phyloP scores from a whole-genome alignment of 2,888 invertebrate genomes.

The Busseola fusca region DNA sequence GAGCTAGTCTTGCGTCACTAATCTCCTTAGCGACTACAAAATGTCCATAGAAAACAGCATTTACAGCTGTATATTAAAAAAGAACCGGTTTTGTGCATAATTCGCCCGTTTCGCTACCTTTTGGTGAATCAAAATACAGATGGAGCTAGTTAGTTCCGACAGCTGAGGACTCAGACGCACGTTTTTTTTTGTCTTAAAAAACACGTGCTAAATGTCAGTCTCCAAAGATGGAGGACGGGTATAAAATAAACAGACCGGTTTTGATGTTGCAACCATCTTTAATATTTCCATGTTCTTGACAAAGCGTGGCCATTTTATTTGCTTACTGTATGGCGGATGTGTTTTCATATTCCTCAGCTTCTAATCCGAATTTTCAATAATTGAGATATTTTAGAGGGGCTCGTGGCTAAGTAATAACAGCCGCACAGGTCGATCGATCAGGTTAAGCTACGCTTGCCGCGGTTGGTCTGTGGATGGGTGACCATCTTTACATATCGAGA shows the following conservation, averaged over 20 bases:
- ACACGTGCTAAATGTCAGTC: not conserved
- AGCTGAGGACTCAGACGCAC: conserved; percentile 7
- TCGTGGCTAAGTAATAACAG: too few species aligned
- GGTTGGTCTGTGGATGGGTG: too few species aligned
- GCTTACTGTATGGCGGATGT: not conserved
- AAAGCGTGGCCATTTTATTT: not conserved
- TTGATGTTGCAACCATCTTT: conserved; percentile 11
- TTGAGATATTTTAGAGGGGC: too few species aligned
- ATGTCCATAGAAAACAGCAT: not conserved
- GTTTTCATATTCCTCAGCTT: too few species aligned
- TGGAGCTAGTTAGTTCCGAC: conserved; percentile 16
- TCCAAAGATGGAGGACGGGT: not conserved
- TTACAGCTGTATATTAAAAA: not conserved
- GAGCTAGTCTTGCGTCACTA: not conserved
- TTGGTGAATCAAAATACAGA: not conserved
- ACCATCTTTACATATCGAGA: too few species aligned
- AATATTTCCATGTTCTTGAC: not conserved
- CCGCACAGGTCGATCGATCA: too few species aligned
- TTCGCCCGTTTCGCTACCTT: conserved; percentile 1
- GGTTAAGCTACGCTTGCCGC: too few species aligned
- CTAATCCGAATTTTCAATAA: too few species aligned
- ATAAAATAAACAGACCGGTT: conserved; percentile 6
- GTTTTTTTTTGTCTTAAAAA: not conserved
- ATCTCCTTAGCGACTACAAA: not conserved
- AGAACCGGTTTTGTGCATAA: conserved; percentile 1